These are phyloP conservation scores for Chamaea fasciata DNA, from an alignment of 2,113 vertebrate genomes.

Conservation along the genomic window DNA sequence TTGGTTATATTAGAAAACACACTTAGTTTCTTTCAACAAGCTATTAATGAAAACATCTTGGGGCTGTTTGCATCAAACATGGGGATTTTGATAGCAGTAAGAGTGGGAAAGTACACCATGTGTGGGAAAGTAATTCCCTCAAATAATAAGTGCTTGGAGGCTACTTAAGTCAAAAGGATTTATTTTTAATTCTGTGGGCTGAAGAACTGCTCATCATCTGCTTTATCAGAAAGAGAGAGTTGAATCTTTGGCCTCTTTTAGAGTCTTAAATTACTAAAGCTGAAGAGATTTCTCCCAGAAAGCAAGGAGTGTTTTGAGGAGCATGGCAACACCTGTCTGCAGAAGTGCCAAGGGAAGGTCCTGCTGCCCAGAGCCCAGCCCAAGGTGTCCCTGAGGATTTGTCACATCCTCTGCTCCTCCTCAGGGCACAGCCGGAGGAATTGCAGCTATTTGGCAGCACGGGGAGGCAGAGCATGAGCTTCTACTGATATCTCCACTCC, in stretches of 20 bases:
- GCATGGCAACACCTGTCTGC: no score
- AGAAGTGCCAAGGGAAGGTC: no score
- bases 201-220: not conserved
- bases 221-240: not conserved
- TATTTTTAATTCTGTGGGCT: not conserved
- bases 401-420: not conserved
- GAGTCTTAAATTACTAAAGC: not conserved
- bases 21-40: not conserved
- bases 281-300: not conserved
- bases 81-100: not conserved
- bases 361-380: not conserved
- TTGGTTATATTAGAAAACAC: not conserved
- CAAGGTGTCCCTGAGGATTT: not conserved
- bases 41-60: not conserved
- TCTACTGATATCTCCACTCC: not conserved
- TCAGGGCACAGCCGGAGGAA: not conserved
- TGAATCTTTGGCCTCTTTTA: not conserved
- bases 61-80: not conserved
- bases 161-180: not conserved
- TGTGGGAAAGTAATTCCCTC: not conserved
- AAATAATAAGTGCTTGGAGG: not conserved
- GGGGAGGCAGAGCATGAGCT: fast-evolving
- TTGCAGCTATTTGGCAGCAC: not conserved
- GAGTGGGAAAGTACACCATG: not conserved
- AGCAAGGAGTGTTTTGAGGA: not conserved